A percentile compares a stretch with the other conserved stretches of the same genome.
Evolutionary conservation across 1,140 invertebrate genomes (phyloP).

Genomic region (Drosophila erecta): DNA sequence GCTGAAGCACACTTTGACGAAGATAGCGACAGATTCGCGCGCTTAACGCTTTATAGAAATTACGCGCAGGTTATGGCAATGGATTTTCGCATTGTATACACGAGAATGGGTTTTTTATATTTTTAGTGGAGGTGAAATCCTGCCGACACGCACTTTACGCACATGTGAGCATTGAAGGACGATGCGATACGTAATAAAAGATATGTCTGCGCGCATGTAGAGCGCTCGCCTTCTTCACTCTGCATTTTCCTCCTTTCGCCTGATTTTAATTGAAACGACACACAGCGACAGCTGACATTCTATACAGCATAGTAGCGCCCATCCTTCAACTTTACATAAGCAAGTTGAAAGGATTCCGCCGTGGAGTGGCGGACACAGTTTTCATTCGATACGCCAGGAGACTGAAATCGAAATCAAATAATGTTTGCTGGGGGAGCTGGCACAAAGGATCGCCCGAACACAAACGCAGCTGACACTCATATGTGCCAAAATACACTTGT

Average conservation of each 20-base stretch:
- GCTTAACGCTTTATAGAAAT: constrained; percentile 58
- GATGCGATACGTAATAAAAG: constrained; percentile 33
- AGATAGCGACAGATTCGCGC: constrained; percentile 44
- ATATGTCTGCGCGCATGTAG: constrained; percentile 28
- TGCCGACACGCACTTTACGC: constrained; percentile 60
- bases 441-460: constrained; percentile 46
- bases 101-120: constrained; percentile 36
- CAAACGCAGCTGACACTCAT: constrained; percentile 41
- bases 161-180: constrained; percentile 55
- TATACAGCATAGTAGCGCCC: constrained; percentile 11
- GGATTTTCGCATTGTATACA: constrained; percentile 43
- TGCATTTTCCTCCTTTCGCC: constrained; percentile 37
- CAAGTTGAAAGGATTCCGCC: constrained; percentile 56
- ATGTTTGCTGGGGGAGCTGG: constrained; percentile 27
- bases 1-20: neutral
- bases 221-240: neutral
- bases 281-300: constrained; percentile 56
- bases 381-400: constrained; percentile 62
- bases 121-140: constrained; percentile 4
- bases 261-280: constrained; percentile 75
- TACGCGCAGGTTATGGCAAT: constrained; percentile 55
- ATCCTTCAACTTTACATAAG: constrained; percentile 43
- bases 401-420: constrained; percentile 66
- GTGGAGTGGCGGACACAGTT: constrained; percentile 43
- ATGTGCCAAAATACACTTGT: constrained; percentile 18